Percentiles rank a stretch among this genome's conserved stretches.
phyloP scores from a whole-genome alignment of 2,888 invertebrate genomes.

The Metalampra italica region DNA sequence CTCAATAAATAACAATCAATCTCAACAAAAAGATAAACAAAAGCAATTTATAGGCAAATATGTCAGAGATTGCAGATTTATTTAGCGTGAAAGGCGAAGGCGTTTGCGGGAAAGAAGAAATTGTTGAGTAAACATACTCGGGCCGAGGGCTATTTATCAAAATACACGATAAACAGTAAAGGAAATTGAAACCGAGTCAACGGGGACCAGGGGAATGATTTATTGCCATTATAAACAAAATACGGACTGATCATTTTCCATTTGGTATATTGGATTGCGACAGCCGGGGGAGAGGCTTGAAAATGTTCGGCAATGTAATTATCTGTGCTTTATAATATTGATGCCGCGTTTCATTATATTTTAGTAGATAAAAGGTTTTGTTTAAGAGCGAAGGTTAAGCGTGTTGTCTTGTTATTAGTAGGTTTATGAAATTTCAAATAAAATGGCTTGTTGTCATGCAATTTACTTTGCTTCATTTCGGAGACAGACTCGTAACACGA shows the following conservation, averaged over 20 bases:
- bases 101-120: constrained; percentile 47
- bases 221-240: constrained; percentile 74
- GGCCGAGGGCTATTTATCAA: constrained; percentile 70
- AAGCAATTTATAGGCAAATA: constrained; percentile 64
- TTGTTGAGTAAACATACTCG: constrained; percentile 51
- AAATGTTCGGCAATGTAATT: constrained; percentile 32
- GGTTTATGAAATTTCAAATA: too few relatives aligned
- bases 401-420: too few relatives aligned
- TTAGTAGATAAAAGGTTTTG: too few relatives aligned
- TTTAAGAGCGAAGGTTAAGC: too few relatives aligned
- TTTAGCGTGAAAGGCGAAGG: constrained; percentile 63
- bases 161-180: constrained; percentile 71
- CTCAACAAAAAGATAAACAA: constrained; percentile 54
- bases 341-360: not conserved
- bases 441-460: too few relatives aligned
- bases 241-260: constrained; percentile 70
- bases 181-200: constrained; percentile 75
- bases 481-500: too few relatives aligned
- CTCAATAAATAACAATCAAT: constrained; percentile 59
- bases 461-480: too few relatives aligned
- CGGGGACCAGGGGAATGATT: constrained; percentile 67
- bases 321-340: constrained; percentile 27
- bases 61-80: constrained; percentile 63
- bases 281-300: constrained; percentile 51
- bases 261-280: constrained; percentile 61